phyloP scores from a whole-genome alignment of 2,113 vertebrate genomes.

The Ginglymostoma cirratum region DNA sequence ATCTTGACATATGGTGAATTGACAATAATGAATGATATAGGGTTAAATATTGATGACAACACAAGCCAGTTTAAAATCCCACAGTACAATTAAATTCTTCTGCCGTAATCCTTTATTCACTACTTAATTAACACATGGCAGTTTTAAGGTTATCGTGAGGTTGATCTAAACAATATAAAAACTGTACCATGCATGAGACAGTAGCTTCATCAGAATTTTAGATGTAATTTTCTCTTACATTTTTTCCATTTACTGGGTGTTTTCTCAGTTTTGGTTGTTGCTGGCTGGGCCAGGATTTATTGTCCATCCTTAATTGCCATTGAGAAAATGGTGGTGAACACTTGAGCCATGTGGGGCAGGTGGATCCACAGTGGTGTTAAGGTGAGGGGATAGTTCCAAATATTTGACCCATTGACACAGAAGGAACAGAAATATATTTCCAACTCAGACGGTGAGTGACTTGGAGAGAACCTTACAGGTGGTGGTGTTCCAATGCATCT shows the following conservation, averaged over 20 bases:
- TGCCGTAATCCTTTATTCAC: background rate
- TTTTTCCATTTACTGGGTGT: background rate
- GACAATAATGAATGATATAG: background rate
- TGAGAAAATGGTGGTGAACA: too few relatives aligned
- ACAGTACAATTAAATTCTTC: background rate
- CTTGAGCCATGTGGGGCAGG: too few relatives aligned
- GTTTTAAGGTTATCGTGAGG: background rate
- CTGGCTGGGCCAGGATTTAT: too few relatives aligned
- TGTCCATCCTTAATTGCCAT: too few relatives aligned
- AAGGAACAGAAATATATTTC: too few relatives aligned
- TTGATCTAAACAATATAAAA: background rate
- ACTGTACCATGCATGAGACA: background rate
- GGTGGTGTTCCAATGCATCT: too few relatives aligned
- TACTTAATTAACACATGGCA: background rate
- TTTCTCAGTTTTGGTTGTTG: background rate
- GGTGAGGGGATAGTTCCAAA: too few relatives aligned
- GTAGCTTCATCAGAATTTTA: background rate
- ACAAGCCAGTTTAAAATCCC: background rate
- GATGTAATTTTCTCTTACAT: background rate
- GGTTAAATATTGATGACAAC: background rate
- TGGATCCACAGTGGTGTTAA: too few relatives aligned
- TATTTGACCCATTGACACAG: too few relatives aligned
- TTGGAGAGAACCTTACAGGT: too few relatives aligned
- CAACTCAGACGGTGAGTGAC: too few relatives aligned
- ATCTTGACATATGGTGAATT: background rate